A percentile compares a stretch with the other conserved stretches of the same genome.
phyloP scores from a whole-genome alignment of 2,888 invertebrate genomes.

The Lacanobia wlatinum region DNA sequence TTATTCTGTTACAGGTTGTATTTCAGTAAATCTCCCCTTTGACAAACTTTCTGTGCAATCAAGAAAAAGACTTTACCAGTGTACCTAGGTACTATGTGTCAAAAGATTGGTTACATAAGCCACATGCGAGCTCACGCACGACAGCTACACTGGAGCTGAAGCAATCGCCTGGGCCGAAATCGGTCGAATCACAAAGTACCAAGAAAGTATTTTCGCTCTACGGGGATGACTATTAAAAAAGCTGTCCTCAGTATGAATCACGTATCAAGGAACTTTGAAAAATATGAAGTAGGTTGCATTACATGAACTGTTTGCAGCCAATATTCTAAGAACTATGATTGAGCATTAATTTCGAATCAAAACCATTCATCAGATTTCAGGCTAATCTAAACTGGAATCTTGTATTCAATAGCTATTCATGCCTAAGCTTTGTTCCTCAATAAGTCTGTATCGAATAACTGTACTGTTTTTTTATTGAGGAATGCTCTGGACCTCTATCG shows the following conservation, averaged over 20 bases:
- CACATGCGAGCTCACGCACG: too few species aligned
- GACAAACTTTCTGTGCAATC: neutral
- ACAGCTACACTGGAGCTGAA: too few species aligned
- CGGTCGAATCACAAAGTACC: too few species aligned
- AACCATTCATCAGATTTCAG: constrained; percentile 8
- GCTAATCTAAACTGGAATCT: constrained; percentile 25
- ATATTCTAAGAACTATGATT: constrained; percentile 33
- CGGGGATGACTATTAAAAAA: neutral
- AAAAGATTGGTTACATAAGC: too few species aligned
- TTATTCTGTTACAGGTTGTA: too few species aligned
- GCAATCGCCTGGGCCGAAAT: too few species aligned
- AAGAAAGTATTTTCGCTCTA: neutral
- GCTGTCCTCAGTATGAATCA: constrained; percentile 27
- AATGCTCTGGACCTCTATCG: too few species aligned
- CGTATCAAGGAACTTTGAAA: neutral
- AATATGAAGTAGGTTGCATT: constrained; percentile 21
- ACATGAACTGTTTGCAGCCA: constrained; percentile 18
- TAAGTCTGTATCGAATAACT: neutral
- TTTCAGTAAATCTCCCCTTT: too few species aligned
- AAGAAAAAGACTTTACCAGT: too few species aligned
- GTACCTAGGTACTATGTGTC: too few species aligned
- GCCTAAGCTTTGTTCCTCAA: neutral
- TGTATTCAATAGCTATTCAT: constrained; percentile 6
- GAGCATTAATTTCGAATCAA: neutral
- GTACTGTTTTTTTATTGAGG: neutral